A percentile compares a stretch with the other conserved stretches of the same genome.
Evolutionary conservation across 2,888 invertebrate species (phyloP).

Genomic region (Philopedon plagiatum): DNA sequence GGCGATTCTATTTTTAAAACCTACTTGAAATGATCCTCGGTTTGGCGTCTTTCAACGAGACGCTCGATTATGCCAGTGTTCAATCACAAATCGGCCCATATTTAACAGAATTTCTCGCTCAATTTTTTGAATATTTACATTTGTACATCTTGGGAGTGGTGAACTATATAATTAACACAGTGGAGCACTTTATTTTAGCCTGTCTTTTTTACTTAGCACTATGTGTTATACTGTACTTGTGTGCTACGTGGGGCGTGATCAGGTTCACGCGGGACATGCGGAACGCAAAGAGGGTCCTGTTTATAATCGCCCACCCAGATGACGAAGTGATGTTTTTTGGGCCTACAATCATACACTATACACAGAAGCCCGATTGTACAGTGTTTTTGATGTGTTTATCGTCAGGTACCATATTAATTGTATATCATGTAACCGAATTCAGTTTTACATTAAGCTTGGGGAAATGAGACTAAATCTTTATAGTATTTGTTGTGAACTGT

Average conservation of each 20-base stretch:
- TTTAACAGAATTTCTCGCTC: constrained; percentile 5
- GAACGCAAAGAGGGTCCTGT: constrained; percentile 76
- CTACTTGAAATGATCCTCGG: constrained; percentile 63
- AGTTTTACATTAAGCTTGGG: neutral
- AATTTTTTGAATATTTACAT: constrained; percentile 17
- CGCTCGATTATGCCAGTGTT: constrained; percentile 34
- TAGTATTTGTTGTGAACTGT: no score
- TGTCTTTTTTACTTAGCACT: constrained; percentile 71
- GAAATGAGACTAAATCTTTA: no score
- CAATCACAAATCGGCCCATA: constrained; percentile 4
- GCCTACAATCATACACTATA: constrained; percentile 84
- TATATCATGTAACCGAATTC: neutral
- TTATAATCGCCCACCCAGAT: constrained; percentile 97
- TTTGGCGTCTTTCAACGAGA: constrained; percentile 58
- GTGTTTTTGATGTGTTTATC: constrained; percentile 90
- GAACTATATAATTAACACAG: constrained; percentile 70
- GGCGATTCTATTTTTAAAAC: constrained; percentile 60
- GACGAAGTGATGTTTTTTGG: constrained; percentile 99
- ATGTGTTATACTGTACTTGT: constrained; percentile 69
- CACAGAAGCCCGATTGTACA: constrained; percentile 75
- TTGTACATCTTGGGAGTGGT: constrained; percentile 21
- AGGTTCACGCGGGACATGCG: constrained; percentile 71
- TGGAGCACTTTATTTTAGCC: constrained; percentile 72
- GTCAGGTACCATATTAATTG: constrained; percentile 74
- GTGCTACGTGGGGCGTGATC: constrained; percentile 68